Conservation (phyloP, 2,888 invertebrate species). For the Sepioteuthis lessoniana region DNA sequence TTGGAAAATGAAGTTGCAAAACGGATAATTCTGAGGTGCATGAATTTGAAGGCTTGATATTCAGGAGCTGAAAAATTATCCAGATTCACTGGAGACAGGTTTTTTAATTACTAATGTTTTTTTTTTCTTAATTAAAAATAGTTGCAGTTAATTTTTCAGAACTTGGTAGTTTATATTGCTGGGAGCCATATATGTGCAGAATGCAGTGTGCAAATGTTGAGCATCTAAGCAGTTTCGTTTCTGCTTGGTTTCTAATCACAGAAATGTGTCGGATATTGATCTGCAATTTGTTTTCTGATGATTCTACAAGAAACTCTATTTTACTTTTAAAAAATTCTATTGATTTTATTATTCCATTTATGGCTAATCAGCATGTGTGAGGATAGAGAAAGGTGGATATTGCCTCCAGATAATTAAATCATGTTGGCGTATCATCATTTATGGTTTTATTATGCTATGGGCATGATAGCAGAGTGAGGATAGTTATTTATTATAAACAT, state of each 20-base stretch:
- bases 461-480: too few relatives aligned
- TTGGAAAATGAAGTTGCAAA: too few relatives aligned
- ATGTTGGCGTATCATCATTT: too few relatives aligned
- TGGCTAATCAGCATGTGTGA: background rate
- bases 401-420: too few relatives aligned
- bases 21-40: too few relatives aligned
- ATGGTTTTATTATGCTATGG: too few relatives aligned
- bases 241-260: background rate
- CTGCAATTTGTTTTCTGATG: background rate
- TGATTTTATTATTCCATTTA: background rate
- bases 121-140: background rate
- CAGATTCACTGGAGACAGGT: background rate
- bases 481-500: too few relatives aligned
- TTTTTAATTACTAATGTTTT: background rate
- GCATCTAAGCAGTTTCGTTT: background rate
- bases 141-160: background rate
- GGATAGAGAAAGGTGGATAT: too few relatives aligned
- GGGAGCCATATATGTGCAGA: background rate
- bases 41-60: background rate
- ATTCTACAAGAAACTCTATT: background rate
- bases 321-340: background rate
- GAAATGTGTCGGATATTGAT: conserved; percentile 33
- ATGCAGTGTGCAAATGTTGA: background rate
- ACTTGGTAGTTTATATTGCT: background rate
- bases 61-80: background rate